phyloP scores from a whole-genome alignment of 2,797 vertebrate species.

The Leptodactylus fallax region DNA sequence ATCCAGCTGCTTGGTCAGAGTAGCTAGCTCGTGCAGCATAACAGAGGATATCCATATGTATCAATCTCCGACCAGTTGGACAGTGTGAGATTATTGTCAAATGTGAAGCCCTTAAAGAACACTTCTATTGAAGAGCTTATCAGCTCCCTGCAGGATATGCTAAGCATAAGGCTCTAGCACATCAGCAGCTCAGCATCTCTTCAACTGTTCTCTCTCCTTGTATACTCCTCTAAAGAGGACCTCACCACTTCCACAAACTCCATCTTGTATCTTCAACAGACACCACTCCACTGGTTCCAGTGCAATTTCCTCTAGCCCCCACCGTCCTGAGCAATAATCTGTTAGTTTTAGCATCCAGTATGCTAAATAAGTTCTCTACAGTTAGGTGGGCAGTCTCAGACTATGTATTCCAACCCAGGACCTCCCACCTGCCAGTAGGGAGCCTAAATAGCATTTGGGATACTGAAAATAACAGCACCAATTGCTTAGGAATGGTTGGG shows the following conservation, averaged over 20 bases:
- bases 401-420: too few species aligned
- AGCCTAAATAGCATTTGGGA: too few species aligned
- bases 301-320: too few species aligned
- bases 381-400: too few species aligned
- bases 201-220: neutral
- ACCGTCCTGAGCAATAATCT: neutral
- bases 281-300: too few species aligned
- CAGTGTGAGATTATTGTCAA: conserved; percentile 10
- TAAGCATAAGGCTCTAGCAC: neutral
- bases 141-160: neutral
- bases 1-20: neutral
- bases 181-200: neutral
- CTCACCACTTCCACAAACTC: too few species aligned
- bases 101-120: neutral
- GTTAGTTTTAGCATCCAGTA: neutral
- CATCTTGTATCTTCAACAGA: too few species aligned
- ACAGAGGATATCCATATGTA: neutral
- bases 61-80: neutral
- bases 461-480: too few species aligned
- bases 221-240: neutral
- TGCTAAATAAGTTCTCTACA: too few species aligned
- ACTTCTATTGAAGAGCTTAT: neutral
- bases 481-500: too few species aligned
- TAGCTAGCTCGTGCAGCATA: neutral
- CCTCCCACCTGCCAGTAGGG: too few species aligned